Conservation (phyloP, 2,113 vertebrate genomes). For the Morone saxatilis region DNA sequence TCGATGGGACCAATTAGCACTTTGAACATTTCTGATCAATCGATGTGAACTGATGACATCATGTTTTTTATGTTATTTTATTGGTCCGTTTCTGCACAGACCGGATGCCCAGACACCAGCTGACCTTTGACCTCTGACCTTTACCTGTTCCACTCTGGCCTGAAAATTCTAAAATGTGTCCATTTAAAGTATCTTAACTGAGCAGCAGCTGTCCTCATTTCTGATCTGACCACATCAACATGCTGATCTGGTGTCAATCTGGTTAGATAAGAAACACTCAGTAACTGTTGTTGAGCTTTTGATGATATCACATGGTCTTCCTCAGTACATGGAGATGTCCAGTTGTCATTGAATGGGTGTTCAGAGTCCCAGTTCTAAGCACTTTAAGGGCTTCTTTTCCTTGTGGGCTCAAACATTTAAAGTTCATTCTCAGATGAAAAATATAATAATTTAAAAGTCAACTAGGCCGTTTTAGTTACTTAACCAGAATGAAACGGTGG, state of each 20-base stretch:
- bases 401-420: neutral
- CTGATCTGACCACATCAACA: neutral
- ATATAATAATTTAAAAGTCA: too few species aligned
- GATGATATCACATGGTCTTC: neutral
- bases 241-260: neutral
- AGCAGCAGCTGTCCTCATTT: neutral
- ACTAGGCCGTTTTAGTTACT: too few species aligned
- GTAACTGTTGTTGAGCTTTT: neutral
- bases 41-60: constrained; percentile 43
- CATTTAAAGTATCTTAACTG: neutral
- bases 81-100: constrained; percentile 24
- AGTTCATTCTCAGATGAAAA: neutral
- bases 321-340: neutral
- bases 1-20: constrained; percentile 66
- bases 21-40: constrained; percentile 66
- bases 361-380: neutral
- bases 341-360: neutral
- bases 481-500: too few species aligned
- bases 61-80: constrained; percentile 42
- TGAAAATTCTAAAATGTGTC: neutral
- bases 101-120: neutral
- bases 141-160: neutral
- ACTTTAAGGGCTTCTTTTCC: neutral
- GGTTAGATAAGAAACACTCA: neutral
- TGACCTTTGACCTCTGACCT: constrained; percentile 7